phyloP scores from a whole-genome alignment of 2,113 vertebrate species.

The Hemiscyllium ocellatum region DNA sequence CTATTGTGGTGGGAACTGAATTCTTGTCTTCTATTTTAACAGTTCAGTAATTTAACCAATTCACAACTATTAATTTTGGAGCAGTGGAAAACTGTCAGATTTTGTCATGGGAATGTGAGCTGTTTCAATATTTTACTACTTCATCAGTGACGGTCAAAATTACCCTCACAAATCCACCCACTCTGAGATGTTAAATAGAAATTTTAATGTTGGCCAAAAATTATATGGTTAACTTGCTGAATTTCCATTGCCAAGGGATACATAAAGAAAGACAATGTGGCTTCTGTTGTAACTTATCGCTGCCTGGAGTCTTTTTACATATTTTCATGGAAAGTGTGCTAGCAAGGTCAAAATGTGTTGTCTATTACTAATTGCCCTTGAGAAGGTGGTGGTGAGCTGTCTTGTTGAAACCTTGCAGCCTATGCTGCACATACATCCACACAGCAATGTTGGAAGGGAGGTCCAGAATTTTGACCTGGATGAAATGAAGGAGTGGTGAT shows the following conservation, averaged over 20 bases:
- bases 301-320: neutral
- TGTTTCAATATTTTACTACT: neutral
- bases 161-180: neutral
- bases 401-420: neutral
- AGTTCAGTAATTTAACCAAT: neutral
- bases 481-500: no score
- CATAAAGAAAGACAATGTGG: neutral
- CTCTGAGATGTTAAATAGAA: neutral
- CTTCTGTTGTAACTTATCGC: neutral
- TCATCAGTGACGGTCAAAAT: neutral
- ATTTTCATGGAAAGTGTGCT: neutral
- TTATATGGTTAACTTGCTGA: neutral
- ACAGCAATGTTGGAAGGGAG: no score
- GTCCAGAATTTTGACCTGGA: no score
- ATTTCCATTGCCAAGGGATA: neutral
- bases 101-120: neutral
- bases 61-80: neutral
- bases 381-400: neutral
- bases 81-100: neutral
- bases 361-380: neutral
- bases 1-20: neutral
- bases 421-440: neutral
- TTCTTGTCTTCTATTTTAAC: neutral
- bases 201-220: neutral
- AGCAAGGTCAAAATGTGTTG: neutral